Conservation (phyloP, 1,140 invertebrate genomes). For the Aphaenogaster ashmeadi region DNA sequence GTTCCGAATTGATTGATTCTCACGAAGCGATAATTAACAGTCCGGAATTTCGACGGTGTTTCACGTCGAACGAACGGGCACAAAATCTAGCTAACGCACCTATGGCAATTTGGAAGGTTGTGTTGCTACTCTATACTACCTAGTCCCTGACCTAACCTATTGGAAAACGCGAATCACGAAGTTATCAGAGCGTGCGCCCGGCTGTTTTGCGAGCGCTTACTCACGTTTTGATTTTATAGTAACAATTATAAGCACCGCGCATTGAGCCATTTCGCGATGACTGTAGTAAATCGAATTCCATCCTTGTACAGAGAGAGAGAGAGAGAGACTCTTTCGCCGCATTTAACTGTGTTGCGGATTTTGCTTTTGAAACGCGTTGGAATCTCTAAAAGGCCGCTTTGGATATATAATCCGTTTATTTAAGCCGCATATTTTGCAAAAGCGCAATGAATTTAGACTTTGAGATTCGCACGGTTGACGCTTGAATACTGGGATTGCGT, state of each 20-base stretch:
- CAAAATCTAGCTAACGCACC: constrained; percentile 46
- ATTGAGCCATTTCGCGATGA: constrained; percentile 30
- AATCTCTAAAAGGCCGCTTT: constrained; percentile 48
- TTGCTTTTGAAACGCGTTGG: constrained; percentile 40
- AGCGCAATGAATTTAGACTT: constrained; percentile 56
- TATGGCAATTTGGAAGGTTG: constrained; percentile 52
- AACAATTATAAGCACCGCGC: constrained; percentile 31
- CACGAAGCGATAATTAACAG: constrained; percentile 55
- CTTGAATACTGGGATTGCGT: neutral
- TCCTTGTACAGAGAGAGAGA: neutral
- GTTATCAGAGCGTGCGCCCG: constrained; percentile 68
- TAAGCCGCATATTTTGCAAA: constrained; percentile 52
- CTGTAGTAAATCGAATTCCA: constrained; percentile 54
- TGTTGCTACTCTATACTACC: neutral
- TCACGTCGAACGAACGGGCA: neutral
- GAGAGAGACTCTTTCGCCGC: constrained; percentile 28
- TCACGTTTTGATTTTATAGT: constrained; percentile 67
- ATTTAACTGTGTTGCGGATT: constrained; percentile 47
- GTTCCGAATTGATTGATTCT: constrained; percentile 59
- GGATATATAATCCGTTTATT: constrained; percentile 47
- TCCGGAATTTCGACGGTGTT: constrained; percentile 43
- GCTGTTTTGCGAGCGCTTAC: constrained; percentile 61
- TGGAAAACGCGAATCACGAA: constrained; percentile 59
- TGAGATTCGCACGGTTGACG: constrained; percentile 30
- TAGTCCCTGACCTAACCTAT: constrained; percentile 62